A percentile compares a stretch with the other conserved stretches of the same genome.
These are phyloP conservation scores for Phyllopteryx taeniolatus DNA, from an alignment of 2,113 vertebrate genomes.

Conservation along the genomic window DNA sequence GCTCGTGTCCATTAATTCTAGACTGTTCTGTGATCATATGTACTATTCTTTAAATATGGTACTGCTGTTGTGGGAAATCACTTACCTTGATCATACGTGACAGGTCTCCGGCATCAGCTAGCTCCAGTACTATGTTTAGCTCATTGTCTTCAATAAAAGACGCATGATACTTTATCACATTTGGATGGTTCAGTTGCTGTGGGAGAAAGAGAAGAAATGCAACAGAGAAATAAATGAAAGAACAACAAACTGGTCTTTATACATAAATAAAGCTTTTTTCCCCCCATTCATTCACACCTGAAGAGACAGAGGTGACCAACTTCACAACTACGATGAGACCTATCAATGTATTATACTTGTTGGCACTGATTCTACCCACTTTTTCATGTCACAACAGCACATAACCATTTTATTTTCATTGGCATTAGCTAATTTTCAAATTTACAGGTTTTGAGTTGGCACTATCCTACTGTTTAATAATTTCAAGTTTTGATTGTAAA, in stretches of 20 bases:
- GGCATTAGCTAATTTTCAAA: background rate
- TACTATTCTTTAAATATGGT: background rate
- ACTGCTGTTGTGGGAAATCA: conserved; percentile 8
- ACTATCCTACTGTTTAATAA: background rate
- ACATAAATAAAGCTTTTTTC: background rate
- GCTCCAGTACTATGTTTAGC: conserved; percentile 95
- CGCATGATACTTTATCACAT: conserved; percentile 98
- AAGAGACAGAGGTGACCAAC: background rate
- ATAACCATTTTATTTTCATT: background rate
- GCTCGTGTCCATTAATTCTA: background rate
- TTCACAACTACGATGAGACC: background rate
- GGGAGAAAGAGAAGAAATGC: conserved; percentile 36
- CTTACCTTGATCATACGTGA: conserved; percentile 98
- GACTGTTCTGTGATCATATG: background rate
- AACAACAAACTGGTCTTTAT: background rate
- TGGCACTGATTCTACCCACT: background rate
- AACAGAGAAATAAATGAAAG: conserved; percentile 7
- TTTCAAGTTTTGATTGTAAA: background rate
- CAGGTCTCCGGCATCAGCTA: conserved; percentile 95
- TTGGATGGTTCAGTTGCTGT: conserved; percentile 98
- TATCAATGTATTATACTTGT: background rate
- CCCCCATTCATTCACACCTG: background rate
- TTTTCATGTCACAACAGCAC: background rate
- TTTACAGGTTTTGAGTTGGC: background rate
- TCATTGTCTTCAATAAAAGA: conserved; percentile 99